These are phyloP conservation scores for Pachyrhynchus sulphureomaculatus DNA, from an alignment of 1,140 invertebrate species.

Conservation along the genomic window DNA sequence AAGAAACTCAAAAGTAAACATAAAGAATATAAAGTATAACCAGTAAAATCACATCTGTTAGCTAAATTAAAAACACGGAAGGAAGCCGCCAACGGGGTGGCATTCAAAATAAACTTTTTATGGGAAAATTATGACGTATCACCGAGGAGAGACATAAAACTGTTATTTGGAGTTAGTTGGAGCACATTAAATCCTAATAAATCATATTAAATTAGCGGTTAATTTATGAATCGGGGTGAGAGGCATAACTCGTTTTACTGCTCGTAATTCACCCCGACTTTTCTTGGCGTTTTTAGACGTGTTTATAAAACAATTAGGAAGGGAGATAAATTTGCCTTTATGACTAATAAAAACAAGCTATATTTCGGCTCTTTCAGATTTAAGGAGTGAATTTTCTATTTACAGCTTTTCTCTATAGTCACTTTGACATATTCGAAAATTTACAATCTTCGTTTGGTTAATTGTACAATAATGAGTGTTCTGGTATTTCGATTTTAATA, in stretches of 20 bases:
- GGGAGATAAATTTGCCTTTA: conserved; percentile 30
- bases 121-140: conserved; percentile 38
- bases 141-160: conserved; percentile 34
- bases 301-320: conserved; percentile 34
- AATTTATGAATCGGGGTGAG: conserved; percentile 34
- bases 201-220: conserved; percentile 38
- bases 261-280: conserved; percentile 32
- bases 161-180: conserved; percentile 33
- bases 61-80: conserved; percentile 13
- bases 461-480: too few species aligned
- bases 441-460: too few species aligned
- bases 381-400: background rate
- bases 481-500: too few species aligned
- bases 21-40: too few species aligned
- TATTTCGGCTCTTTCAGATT: background rate
- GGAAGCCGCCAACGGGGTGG: conserved; percentile 17
- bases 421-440: too few species aligned
- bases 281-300: conserved; percentile 25
- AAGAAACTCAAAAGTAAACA: too few species aligned
- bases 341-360: conserved; percentile 23
- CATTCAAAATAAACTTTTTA: conserved; percentile 27
- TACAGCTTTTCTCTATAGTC: too few species aligned
- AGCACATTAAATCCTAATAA: conserved; percentile 37
- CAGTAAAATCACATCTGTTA: conserved; percentile 28
- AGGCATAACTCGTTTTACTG: conserved; percentile 32